Conservation (phyloP, 1,140 invertebrate genomes). For the Drosophila murphyi region DNA sequence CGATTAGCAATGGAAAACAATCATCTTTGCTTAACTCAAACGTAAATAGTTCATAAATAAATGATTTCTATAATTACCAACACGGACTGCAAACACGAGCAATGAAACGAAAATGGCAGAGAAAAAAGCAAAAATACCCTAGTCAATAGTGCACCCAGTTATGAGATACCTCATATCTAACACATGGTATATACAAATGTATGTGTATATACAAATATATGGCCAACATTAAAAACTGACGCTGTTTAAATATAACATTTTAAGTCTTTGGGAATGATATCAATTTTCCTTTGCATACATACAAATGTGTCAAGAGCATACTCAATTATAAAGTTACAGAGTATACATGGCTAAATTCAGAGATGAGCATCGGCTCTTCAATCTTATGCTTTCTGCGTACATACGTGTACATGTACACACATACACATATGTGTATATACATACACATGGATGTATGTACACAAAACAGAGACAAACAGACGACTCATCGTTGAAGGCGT, state of each 20-base stretch:
- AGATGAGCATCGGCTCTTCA: neutral
- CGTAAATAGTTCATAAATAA: slow-evolving; percentile 72
- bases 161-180: neutral
- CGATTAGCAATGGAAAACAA: slow-evolving; percentile 28
- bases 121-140: slow-evolving; percentile 6
- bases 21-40: slow-evolving; percentile 53
- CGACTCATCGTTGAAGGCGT: slow-evolving; percentile 16
- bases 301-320: neutral
- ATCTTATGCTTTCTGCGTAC: neutral
- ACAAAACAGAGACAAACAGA: slow-evolving; percentile 28
- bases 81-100: slow-evolving; percentile 36
- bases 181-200: neutral
- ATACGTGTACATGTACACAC: neutral
- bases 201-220: neutral
- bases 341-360: neutral
- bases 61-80: slow-evolving; percentile 67
- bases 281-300: neutral
- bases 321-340: neutral
- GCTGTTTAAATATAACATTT: no score
- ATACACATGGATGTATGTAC: neutral
- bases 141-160: neutral
- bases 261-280: no score
- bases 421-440: neutral
- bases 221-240: no score
- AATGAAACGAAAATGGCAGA: slow-evolving; percentile 8